Evolutionary conservation across 2,888 invertebrate species (phyloP).

Genomic region (Mycalesis mineus): DNA sequence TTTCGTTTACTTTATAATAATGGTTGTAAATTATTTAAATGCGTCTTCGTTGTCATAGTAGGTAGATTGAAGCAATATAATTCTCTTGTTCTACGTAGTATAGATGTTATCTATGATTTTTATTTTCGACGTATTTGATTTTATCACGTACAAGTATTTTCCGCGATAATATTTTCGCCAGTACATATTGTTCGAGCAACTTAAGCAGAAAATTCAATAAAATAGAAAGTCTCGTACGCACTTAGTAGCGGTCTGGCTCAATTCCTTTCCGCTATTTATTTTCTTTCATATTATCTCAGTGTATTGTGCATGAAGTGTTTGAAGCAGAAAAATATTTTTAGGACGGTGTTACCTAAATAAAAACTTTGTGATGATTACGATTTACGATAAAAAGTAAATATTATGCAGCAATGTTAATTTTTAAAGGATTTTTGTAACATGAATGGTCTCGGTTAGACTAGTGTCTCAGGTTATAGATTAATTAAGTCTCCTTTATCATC

Average conservation of each 20-base stretch:
- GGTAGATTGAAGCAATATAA: no score
- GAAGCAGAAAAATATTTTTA: conserved; percentile 7
- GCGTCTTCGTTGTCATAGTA: no score
- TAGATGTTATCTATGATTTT: background rate
- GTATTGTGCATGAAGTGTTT: conserved; percentile 14
- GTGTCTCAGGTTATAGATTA: no score
- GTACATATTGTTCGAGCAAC: conserved; percentile 12
- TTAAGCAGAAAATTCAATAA: conserved; percentile 23
- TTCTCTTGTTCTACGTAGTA: no score
- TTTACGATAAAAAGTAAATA: background rate
- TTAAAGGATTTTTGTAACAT: no score
- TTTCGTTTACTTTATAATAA: background rate
- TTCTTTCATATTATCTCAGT: conserved; percentile 15
- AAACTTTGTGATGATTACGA: background rate
- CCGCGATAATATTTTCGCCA: conserved; percentile 3
- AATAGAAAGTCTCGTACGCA: conserved; percentile 19
- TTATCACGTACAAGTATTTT: conserved; percentile 1
- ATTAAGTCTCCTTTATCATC: no score
- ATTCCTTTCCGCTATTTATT: conserved; percentile 22
- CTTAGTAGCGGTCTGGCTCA: conserved; percentile 19
- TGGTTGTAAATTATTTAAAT: no score
- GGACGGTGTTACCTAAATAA: background rate
- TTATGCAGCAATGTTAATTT: no score
- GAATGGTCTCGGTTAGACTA: no score
- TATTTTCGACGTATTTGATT: background rate